phyloP scores from a whole-genome alignment of 2,888 invertebrate genomes.

The Monopis laevigella region DNA sequence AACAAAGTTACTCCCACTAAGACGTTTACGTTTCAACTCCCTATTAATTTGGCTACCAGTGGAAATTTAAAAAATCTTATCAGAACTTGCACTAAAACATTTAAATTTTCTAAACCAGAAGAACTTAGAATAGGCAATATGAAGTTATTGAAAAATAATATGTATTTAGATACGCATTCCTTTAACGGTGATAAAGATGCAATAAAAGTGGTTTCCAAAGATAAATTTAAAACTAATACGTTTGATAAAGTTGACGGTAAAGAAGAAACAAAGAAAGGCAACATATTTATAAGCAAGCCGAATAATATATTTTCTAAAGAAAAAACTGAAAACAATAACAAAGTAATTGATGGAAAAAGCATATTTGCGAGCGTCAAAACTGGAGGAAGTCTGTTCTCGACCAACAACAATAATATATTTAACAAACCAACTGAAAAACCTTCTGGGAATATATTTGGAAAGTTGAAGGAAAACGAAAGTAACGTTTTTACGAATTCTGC shows the following conservation, averaged over 20 bases:
- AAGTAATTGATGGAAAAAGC: slow-evolving; percentile 16
- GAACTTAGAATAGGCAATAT: no score
- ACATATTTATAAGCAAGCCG: slow-evolving; percentile 20
- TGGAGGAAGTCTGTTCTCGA: slow-evolving; percentile 9
- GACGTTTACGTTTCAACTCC: no score
- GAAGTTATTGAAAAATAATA: no score
- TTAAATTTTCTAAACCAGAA: no score
- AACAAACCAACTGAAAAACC: slow-evolving; percentile 17
- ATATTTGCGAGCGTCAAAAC: slow-evolving; percentile 8
- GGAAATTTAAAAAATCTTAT: no score
- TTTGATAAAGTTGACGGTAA: slow-evolving; percentile 20
- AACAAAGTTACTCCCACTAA: no score
- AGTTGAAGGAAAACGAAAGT: slow-evolving; percentile 17
- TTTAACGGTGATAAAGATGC: not conserved
- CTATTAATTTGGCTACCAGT: no score
- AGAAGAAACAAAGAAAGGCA: no score
- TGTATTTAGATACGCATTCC: no score
- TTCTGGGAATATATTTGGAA: slow-evolving; percentile 22
- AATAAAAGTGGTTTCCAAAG: slow-evolving; percentile 1
- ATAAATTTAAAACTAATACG: slow-evolving; percentile 14
- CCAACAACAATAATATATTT: slow-evolving; percentile 15
- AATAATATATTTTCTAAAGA: no score
- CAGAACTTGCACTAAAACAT: no score
- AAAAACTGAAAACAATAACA: slow-evolving; percentile 18
- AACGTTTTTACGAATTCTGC: slow-evolving; percentile 36